Percentiles rank a stretch among this genome's conserved stretches.
These are phyloP conservation scores for Pelodiscus sinensis DNA, from an alignment of 2,113 vertebrate genomes.

Conservation along the genomic window DNA sequence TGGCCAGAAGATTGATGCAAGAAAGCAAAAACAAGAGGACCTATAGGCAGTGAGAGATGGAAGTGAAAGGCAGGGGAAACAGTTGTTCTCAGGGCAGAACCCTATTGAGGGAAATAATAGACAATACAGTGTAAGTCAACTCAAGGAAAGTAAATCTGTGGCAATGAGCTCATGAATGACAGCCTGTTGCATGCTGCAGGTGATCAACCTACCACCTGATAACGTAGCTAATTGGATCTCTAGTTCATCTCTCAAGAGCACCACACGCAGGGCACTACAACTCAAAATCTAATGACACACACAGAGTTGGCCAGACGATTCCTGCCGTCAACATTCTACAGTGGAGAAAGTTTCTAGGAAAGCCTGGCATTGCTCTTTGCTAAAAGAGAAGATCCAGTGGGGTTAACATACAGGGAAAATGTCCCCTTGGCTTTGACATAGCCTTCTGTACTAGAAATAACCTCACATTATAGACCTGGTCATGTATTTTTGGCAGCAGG, in stretches of 20 bases:
- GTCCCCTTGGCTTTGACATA: neutral
- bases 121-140: neutral
- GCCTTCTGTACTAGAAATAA: conserved; percentile 15
- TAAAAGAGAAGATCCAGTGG: neutral
- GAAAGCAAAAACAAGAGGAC: neutral
- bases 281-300: neutral
- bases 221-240: accelerated
- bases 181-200: accelerated
- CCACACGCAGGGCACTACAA: neutral
- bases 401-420: neutral
- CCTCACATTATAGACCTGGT: neutral
- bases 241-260: accelerated
- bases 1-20: neutral
- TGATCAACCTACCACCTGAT: neutral
- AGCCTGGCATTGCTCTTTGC: neutral
- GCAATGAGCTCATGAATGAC: neutral
- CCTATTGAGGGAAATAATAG: neutral
- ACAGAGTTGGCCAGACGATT: neutral
- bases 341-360: neutral
- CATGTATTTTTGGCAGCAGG: conserved; percentile 15
- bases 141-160: neutral
- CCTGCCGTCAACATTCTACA: neutral
- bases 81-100: neutral
- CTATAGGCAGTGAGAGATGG: neutral
- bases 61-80: neutral